A percentile compares a stretch with the other conserved stretches of the same genome.
These are phyloP conservation scores for Sinocyclocheilus anshuiensis DNA, from an alignment of 2,113 vertebrate genomes.

Conservation along the genomic window DNA sequence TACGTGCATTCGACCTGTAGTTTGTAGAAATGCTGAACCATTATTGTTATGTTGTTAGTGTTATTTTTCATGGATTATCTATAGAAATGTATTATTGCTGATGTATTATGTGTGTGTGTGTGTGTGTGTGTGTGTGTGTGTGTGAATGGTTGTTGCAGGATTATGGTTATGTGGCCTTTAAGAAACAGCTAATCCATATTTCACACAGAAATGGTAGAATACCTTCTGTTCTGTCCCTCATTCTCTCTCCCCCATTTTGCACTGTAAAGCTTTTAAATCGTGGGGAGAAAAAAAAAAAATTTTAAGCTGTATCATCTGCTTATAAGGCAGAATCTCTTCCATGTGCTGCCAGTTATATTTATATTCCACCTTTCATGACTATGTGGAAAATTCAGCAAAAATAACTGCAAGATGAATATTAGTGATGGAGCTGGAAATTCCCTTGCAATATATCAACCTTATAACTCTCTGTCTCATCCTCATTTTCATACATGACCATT, in stretches of 20 bases:
- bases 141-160: conserved; percentile 28
- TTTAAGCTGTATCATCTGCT: conserved; percentile 32
- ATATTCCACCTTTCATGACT: conserved; percentile 1
- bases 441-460: neutral
- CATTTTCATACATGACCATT: neutral
- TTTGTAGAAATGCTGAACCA: neutral
- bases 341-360: conserved; percentile 21
- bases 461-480: neutral
- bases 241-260: conserved; percentile 4
- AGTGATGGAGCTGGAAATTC: conserved; percentile 16
- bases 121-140: conserved; percentile 1
- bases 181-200: conserved; percentile 33
- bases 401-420: conserved; percentile 18
- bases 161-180: conserved; percentile 28
- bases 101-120: conserved; percentile 8
- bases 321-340: conserved; percentile 36
- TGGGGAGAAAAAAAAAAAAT: neutral
- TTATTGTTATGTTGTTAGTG: neutral
- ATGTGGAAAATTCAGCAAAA: conserved; percentile 20
- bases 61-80: neutral
- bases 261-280: conserved; percentile 13
- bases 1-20: neutral
- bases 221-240: neutral
- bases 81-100: neutral
- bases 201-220: neutral